Evolutionary conservation across 2,888 invertebrate genomes (phyloP).

Genomic region (Microctonus hyperodae): DNA sequence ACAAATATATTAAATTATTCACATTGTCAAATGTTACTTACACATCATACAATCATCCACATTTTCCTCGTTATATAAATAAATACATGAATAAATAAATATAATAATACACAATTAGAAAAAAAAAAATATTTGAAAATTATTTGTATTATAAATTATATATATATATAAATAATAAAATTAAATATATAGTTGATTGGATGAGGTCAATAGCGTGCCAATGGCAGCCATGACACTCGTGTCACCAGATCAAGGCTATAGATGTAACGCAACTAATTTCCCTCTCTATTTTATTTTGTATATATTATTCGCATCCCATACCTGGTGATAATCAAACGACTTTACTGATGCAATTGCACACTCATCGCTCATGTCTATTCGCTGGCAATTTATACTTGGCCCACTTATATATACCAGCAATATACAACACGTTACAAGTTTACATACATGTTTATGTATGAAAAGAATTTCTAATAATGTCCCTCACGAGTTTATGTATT

Average conservation of each 20-base stretch:
- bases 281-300: conserved; percentile 3
- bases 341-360: conserved; percentile 51
- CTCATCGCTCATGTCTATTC: conserved; percentile 53
- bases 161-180: not conserved
- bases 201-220: conserved; percentile 31
- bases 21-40: no score
- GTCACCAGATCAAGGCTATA: conserved; percentile 28
- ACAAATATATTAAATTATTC: no score
- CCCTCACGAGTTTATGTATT: no score
- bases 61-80: no score
- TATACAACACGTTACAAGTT: not conserved
- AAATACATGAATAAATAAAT: no score
- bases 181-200: not conserved
- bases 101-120: no score
- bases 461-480: conserved; percentile 13
- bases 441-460: conserved; percentile 36
- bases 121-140: no score
- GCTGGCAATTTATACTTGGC: conserved; percentile 57
- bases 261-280: conserved; percentile 21
- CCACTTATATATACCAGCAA: conserved; percentile 48
- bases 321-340: conserved; percentile 40
- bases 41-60: no score
- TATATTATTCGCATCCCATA: conserved; percentile 35
- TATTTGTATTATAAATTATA: no score
- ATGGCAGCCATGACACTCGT: conserved; percentile 11